Percentiles rank a stretch among this genome's conserved stretches.
These are phyloP conservation scores for Erythrocercus mccallii DNA, from an alignment of 2,113 vertebrate genomes.

Conservation along the genomic window DNA sequence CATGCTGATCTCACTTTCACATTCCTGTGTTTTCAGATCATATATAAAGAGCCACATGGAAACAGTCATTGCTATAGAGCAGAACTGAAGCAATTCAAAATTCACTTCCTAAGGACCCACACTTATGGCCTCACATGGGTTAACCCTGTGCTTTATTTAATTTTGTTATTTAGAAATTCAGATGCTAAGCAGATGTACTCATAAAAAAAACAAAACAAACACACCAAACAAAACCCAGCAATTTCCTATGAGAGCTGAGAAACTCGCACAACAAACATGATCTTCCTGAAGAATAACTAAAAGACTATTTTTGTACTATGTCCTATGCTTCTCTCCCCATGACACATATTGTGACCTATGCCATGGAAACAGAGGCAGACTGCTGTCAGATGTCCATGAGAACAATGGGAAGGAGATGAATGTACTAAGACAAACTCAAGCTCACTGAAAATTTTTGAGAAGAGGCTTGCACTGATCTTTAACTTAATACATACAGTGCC, in stretches of 20 bases:
- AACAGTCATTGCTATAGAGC: not conserved
- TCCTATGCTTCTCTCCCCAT: not conserved
- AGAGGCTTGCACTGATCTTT: not conserved
- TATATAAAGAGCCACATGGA: not conserved
- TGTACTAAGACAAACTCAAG: not conserved
- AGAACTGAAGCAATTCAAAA: constrained; percentile 3
- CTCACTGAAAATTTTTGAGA: not conserved
- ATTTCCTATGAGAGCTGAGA: constrained; percentile 51
- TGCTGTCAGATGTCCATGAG: not conserved
- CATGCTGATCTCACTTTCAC: not conserved
- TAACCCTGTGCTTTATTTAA: constrained; percentile 15
- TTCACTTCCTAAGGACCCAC: not conserved
- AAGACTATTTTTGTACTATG: not conserved
- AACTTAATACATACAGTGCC: not conserved
- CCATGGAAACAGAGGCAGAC: not conserved
- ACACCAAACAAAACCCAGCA: not conserved
- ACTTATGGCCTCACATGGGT: not conserved
- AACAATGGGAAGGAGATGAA: not conserved
- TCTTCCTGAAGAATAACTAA: not conserved
- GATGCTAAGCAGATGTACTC: constrained; percentile 41
- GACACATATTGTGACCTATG: not conserved
- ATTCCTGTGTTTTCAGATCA: not conserved
- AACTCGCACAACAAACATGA: not conserved
- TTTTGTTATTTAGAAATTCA: constrained; percentile 37
- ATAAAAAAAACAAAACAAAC: not conserved